Conservation (phyloP, 2,888 invertebrate genomes). For the Capitulum mitella region DNA sequence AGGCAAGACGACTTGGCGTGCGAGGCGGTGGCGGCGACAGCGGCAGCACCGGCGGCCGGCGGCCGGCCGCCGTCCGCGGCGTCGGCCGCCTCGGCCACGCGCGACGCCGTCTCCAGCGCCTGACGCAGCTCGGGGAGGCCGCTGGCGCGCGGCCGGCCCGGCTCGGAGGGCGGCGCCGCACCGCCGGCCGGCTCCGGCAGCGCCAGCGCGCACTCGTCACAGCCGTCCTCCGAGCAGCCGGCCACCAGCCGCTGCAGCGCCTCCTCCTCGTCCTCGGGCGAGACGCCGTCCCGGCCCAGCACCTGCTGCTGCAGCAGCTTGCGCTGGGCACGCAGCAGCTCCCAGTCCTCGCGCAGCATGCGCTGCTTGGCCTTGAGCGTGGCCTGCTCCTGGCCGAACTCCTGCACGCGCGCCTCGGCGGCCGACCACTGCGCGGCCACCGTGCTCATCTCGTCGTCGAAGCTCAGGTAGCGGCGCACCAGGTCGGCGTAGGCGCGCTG, state of each 20-base stretch:
- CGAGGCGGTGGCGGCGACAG: background rate
- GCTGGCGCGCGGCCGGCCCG: background rate
- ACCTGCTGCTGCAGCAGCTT: slow-evolving; percentile 40
- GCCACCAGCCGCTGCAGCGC: slow-evolving; percentile 22
- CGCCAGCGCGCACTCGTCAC: background rate
- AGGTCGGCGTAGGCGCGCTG: slow-evolving; percentile 44
- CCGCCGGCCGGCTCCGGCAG: background rate
- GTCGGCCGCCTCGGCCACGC: background rate
- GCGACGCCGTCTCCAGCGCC: slow-evolving; percentile 11
- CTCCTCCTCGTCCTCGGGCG: slow-evolving; percentile 4
- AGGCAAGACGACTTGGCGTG: background rate
- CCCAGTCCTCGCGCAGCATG: slow-evolving; percentile 48
- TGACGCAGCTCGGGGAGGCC: slow-evolving; percentile 15
- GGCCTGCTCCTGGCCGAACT: slow-evolving; percentile 48
- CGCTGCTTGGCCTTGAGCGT: slow-evolving; percentile 46
- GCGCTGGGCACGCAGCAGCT: slow-evolving; percentile 46
- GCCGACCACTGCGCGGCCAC: slow-evolving; percentile 53
- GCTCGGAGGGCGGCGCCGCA: background rate
- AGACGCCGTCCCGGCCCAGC: slow-evolving; percentile 15
- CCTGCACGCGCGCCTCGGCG: slow-evolving; percentile 51
- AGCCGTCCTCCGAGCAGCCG: slow-evolving; percentile 3
- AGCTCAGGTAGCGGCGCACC: slow-evolving; percentile 50
- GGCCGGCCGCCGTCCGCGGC: background rate
- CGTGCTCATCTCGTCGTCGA: slow-evolving; percentile 54
- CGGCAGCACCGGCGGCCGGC: background rate